Percentiles rank a stretch among this genome's conserved stretches.
These are phyloP conservation scores for Zygaena filipendulae DNA, from an alignment of 2,888 invertebrate species.

Conservation along the genomic window DNA sequence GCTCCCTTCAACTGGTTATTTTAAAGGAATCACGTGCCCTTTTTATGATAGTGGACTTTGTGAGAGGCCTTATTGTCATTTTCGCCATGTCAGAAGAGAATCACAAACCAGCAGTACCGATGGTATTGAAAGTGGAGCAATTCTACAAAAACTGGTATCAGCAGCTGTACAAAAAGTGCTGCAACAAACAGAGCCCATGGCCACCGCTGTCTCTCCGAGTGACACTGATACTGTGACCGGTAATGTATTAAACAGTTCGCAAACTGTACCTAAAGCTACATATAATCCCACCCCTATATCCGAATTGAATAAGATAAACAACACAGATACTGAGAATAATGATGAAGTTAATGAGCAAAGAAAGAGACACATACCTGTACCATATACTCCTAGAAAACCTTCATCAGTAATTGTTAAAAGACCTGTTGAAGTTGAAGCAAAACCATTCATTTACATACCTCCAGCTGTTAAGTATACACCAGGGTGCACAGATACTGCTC, in stretches of 20 bases:
- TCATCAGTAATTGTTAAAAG: slow-evolving; percentile 40
- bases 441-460: slow-evolving; percentile 51
- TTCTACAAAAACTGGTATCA: slow-evolving; percentile 68
- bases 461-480: slow-evolving; percentile 48
- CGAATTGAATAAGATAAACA: slow-evolving; percentile 62
- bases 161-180: slow-evolving; percentile 72
- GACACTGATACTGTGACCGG: slow-evolving; percentile 16
- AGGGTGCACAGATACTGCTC: slow-evolving; percentile 36
- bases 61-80: slow-evolving; percentile 93
- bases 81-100: slow-evolving; percentile 85
- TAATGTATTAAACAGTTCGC: slow-evolving; percentile 24
- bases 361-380: slow-evolving; percentile 59
- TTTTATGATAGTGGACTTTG: slow-evolving; percentile 84
- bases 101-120: slow-evolving; percentile 39
- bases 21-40: slow-evolving; percentile 87
- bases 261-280: slow-evolving; percentile 47
- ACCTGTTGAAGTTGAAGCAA: slow-evolving; percentile 39
- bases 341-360: slow-evolving; percentile 42
- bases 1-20: slow-evolving; percentile 92
- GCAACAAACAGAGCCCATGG: slow-evolving; percentile 47
- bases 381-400: slow-evolving; percentile 61
- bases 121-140: slow-evolving; percentile 56
- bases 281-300: slow-evolving; percentile 76
- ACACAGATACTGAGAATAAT: slow-evolving; percentile 30
- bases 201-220: slow-evolving; percentile 21